A percentile compares a stretch with the other conserved stretches of the same genome.
These are phyloP conservation scores for Callitettix versicolor DNA, from an alignment of 1,140 invertebrate species.

Conservation along the genomic window DNA sequence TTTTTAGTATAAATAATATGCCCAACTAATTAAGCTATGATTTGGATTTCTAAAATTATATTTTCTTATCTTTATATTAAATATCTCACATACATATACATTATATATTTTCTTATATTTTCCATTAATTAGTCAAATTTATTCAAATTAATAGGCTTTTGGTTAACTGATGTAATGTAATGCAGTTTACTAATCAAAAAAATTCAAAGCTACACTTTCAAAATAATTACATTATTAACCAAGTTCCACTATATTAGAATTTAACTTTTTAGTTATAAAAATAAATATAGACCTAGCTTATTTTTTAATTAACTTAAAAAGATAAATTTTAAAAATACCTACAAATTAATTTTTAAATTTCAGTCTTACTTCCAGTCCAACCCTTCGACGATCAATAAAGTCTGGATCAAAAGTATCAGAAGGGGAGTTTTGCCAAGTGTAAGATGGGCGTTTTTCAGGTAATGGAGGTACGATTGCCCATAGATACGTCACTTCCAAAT, in stretches of 20 bases:
- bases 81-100: too few species aligned
- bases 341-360: slow-evolving; percentile 22
- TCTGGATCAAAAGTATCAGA: slow-evolving; percentile 77
- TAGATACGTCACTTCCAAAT: slow-evolving; percentile 65
- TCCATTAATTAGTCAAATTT: too few species aligned
- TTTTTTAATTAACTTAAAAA: slow-evolving; percentile 3
- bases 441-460: slow-evolving; percentile 70
- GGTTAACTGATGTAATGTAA: too few species aligned
- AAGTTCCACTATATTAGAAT: not conserved
- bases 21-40: too few species aligned
- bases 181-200: too few species aligned
- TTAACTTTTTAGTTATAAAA: not conserved
- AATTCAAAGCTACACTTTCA: too few species aligned
- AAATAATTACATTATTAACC: too few species aligned
- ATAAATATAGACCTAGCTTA: not conserved
- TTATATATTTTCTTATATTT: too few species aligned
- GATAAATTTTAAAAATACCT: slow-evolving; percentile 13
- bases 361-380: slow-evolving; percentile 68
- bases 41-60: too few species aligned
- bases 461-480: slow-evolving; percentile 67
- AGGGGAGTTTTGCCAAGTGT: slow-evolving; percentile 66
- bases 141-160: too few species aligned
- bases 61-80: too few species aligned
- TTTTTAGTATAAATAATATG: too few species aligned
- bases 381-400: slow-evolving; percentile 68